Evolutionary conservation across 53 echinoderm and acorn worm genomes (phyloP).

Genomic region (Holothuria leucospilota): DNA sequence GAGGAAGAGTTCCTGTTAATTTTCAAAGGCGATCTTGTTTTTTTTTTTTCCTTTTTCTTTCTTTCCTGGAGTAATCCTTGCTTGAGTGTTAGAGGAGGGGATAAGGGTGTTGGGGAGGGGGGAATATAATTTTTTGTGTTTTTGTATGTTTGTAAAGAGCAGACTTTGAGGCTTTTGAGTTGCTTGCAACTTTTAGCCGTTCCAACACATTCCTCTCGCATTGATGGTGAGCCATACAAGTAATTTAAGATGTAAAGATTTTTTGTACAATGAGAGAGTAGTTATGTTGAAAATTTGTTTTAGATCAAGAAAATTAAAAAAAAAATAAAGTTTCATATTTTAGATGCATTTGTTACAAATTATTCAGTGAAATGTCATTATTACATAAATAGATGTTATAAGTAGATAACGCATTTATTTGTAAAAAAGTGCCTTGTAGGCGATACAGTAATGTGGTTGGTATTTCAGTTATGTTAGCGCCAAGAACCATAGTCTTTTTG

Average conservation of each 20-base stretch:
- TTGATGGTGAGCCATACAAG: conserved; percentile 12
- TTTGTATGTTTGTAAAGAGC: conserved; percentile 1
- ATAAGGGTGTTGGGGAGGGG: background rate
- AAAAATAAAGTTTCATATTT: too few species aligned
- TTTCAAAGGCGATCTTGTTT: conserved; percentile 19
- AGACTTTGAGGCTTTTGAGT: conserved; percentile 34
- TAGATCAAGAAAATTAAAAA: too few species aligned
- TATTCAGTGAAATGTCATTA: too few species aligned
- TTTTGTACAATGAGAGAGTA: too few species aligned
- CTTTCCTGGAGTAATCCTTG: background rate
- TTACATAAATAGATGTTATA: too few species aligned
- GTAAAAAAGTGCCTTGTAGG: conserved; percentile 34
- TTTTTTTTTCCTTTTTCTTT: background rate
- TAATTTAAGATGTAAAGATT: too few species aligned
- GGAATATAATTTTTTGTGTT: background rate
- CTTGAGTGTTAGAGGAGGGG: background rate
- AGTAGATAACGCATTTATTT: too few species aligned
- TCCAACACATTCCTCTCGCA: conserved; percentile 20
- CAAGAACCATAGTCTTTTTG: background rate
- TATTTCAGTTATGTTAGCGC: background rate
- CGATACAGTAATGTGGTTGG: background rate
- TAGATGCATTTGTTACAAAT: background rate
- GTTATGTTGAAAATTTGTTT: too few species aligned
- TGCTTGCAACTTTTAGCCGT: background rate
- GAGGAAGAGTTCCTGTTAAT: background rate